Evolutionary conservation across 35 echinoderm and acorn worm genomes (phyloP), one percentile per base, ranked within the genome.

Genomic region (Chiridota heheva): DNA sequence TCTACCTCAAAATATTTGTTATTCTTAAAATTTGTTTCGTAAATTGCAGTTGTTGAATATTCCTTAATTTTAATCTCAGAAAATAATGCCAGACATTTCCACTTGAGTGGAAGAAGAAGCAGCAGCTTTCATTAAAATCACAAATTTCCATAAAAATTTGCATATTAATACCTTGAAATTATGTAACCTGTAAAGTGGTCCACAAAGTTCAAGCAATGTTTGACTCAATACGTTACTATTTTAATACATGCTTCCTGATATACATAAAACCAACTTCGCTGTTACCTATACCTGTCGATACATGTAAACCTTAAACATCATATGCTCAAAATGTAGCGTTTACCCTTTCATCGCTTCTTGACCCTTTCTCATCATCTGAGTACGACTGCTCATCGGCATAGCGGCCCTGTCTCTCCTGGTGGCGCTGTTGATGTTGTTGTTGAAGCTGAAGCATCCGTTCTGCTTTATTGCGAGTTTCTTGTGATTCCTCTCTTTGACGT

Each of bases 371-470:
- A 1, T 85, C 82, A 40, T 82, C 76, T 8, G 86, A 74, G 1
- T 70, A 64, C 1, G 44, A 35, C 20, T 80, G 69, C 24, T 86
- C 83, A 28, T 91, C 89, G 2, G 75, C 34, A 41, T 86, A 80
- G 8, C 57, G 47, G 40, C 85, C 85, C 47, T 81, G 85, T 13
- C 75, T 79, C 42, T 86, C 83, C 20, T 76, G 45, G 36, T 91
- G 89, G 17, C 60, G 33, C 28, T 86, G 89, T 42, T 91, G 89
- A 44, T 86, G 86, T 63, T 80, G 73, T n/a, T 81, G 64, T 67
- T 76, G 44, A 28, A 91, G 74, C 41, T 91, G 60, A 51, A 84
- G 64, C 89, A 91, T 91, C n/a, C 75, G 61, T 30, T 91, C 82
- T 5, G 89, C 73, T 76, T 86, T 91, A 37, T 67, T 46, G 36